Base-by-base conservation (phyloP, 1,140 invertebrate species). In the Ceratina australensis region DNA sequence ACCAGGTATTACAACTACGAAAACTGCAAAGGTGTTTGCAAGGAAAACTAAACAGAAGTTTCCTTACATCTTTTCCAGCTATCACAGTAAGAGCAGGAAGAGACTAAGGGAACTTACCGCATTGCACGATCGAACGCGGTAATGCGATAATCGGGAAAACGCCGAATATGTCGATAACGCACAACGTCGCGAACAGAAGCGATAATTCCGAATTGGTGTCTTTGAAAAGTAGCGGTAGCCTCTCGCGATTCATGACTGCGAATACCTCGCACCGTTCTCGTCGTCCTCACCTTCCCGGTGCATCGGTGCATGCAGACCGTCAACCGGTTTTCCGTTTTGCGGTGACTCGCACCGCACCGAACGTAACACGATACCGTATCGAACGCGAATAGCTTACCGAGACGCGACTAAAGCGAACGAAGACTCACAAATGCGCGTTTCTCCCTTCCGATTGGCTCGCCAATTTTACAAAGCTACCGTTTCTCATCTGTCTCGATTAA, bases 141-240 rank as follows among this genome's bases (percentile, higher is more conserved):
- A 97, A 87, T 5, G 95, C 93, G 1, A 97, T 94, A 3, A 97
- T 94, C 0, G 96, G 96, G 87, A 96, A 96, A 0, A 97, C 95
- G 50, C 96, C 96, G 84, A 97, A 96, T 63, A 97, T 93, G 89
- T 97, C 96, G 10, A 97, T 92, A 20, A 97, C 94, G 86, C 96
- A 97, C 18, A 96, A 90, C 10, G 94, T 93, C 0, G 96, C 94
- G 87, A 96, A 96, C 54, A 95, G 86, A 0, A 96, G 89, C 18
- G 95, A 95, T 15, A 96, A 90, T 0, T 94, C 94, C 0, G 90
- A 82, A 74, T 83, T 87, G 0, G 67, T 49, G 3, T 86, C 56
- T 61, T 83, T 87, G 22, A 76, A 68, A 52, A 90, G 61, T 16
- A 91, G 79, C 0, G 90, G 85, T 24, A 83, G 83, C 24, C 78